Base-by-base conservation (phyloP, 2,888 invertebrate species). In the Tetanocera ferruginea region DNA sequence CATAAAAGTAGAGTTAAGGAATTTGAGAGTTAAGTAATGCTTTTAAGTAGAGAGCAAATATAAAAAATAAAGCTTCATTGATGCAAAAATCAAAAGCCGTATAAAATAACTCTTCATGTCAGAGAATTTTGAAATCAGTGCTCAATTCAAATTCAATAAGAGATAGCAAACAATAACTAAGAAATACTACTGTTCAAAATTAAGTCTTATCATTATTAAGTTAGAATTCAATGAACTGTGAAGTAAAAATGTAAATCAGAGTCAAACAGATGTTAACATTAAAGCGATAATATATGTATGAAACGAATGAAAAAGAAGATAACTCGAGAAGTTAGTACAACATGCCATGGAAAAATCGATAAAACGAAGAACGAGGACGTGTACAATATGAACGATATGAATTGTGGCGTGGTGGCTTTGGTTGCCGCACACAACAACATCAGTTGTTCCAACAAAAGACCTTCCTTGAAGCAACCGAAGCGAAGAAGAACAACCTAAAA, bases 281-380 rank as follows among this genome's bases (percentile, higher is more conserved):
- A 37, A 43, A 43, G 6, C 43, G 5, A 31, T 4, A 31, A 31
- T 31, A 31, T 31, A 31, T 19, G n/a, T n/a, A 23, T 55, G 4
- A 55, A 64, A 34, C 6, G 34, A 31, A 31, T 11, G 37, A 66
- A 11, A 6, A 28, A 60, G 37, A 66, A 66, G 66, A 43, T 23
- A 23, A 3, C 5, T 6, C 66, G 34, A 66, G 31, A 17, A 37
- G 37, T 17, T 37, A 43, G 34, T 34, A 19, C 17, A 37, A n/a
- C 66, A 3, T 23, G 66, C 23, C 66, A 66, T 37, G 37, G 66
- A 37, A 66, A 66, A 66, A 66, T 66, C 66, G 66, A 66, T 66
- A 66, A 66, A 23, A 19, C 23, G n/a, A 60, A 9, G 23, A 60
- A 60, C 60, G 60, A 60, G 37, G 37, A 60, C 57, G 23, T 28